Conservation (phyloP, 2,113 vertebrate genomes). For the Notothenia rossii region DNA sequence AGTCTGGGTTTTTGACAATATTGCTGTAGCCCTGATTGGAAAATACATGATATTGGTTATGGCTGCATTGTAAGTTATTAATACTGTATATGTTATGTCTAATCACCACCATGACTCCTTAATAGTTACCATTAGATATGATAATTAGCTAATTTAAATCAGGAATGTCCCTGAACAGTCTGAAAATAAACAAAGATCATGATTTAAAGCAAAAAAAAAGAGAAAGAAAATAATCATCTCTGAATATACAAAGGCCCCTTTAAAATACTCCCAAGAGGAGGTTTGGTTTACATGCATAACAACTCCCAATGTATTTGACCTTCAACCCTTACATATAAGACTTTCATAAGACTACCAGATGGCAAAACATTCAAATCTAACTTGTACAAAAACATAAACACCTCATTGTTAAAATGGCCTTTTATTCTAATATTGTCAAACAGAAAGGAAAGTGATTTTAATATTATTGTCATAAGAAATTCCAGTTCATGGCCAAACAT, state of each 20-base stretch:
- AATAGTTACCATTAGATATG: constrained; percentile 36
- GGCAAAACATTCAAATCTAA: constrained; percentile 25
- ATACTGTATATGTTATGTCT: constrained; percentile 64
- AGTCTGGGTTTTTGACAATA: constrained; percentile 36
- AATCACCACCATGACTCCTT: constrained; percentile 33
- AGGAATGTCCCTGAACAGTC: constrained; percentile 38
- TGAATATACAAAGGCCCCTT: constrained; percentile 42
- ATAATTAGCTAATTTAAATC: constrained; percentile 30
- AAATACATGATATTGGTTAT: constrained; percentile 34
- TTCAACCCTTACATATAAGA: constrained; percentile 17
- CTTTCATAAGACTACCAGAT: constrained; percentile 3
- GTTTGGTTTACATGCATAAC: constrained; percentile 46
- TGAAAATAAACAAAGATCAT: constrained; percentile 18
- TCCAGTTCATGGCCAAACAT: constrained; percentile 72
- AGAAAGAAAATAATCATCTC: constrained; percentile 5
- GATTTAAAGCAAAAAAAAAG: constrained; percentile 40
- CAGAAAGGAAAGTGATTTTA: constrained; percentile 6
- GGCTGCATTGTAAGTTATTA: constrained; percentile 50
- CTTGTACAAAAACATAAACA: constrained; percentile 16
- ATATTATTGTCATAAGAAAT: constrained; percentile 51
- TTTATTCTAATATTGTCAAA: constrained; percentile 8
- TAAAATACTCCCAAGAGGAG: constrained; percentile 11
- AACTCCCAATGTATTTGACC: neutral
- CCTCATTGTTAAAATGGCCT: constrained; percentile 30
- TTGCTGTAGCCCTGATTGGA: constrained; percentile 62